Evolutionary conservation across 2,888 invertebrate genomes (phyloP).

Genomic region (Leptopilina myrica): DNA sequence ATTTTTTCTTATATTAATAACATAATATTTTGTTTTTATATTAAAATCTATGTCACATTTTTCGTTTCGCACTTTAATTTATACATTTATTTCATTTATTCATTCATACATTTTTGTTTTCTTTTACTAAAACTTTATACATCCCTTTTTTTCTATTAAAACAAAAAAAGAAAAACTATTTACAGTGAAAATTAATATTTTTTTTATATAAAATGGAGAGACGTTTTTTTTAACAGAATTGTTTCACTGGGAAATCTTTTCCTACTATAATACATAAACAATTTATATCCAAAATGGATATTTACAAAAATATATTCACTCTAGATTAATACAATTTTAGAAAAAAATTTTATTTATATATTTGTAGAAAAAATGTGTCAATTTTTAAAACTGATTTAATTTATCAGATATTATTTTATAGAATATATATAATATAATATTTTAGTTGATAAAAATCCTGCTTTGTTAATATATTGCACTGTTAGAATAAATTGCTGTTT

Average conservation of each 20-base stretch:
- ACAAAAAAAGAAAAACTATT: conserved; percentile 13
- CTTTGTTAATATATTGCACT: conserved; percentile 64
- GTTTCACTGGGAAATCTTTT: neutral
- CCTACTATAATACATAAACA: neutral
- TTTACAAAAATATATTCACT: neutral
- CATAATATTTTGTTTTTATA: conserved; percentile 56
- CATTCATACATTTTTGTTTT: neutral
- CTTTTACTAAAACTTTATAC: conserved; percentile 10
- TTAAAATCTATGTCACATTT: conserved; percentile 58
- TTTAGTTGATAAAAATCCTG: conserved; percentile 31
- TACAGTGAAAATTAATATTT: conserved; percentile 14
- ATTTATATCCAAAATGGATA: neutral
- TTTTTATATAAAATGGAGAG: neutral
- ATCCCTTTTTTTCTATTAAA: conserved; percentile 9
- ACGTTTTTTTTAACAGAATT: conserved; percentile 18
- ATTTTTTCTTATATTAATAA: conserved; percentile 68
- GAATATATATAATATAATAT: conserved; percentile 2
- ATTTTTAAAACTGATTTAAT: neutral
- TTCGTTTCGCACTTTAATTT: conserved; percentile 29
- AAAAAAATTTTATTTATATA: neutral
- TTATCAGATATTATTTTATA: neutral
- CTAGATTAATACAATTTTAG: neutral
- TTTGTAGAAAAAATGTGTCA: neutral
- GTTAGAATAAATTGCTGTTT: conserved; percentile 61
- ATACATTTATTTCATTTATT: too few species aligned